A percentile compares a stretch with the other conserved stretches of the same genome.
Conservation (phyloP, 2,888 invertebrate genomes). For the Cheilosia soror region DNA sequence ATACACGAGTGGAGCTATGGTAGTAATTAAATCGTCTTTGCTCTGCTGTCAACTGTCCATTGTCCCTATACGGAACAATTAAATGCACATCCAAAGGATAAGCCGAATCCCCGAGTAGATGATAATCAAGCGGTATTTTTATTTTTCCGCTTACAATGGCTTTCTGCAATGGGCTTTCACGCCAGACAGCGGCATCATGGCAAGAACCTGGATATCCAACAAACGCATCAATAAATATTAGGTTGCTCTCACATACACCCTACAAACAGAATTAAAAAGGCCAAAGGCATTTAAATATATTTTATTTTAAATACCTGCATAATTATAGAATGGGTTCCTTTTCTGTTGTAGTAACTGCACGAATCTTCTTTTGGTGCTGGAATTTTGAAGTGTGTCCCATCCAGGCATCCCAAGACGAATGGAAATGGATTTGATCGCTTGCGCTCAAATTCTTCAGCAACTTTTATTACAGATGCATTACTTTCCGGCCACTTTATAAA, state of each 20-base stretch:
- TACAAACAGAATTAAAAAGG: constrained; percentile 1
- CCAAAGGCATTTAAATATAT: too few species aligned
- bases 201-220: constrained; percentile 6
- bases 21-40: constrained; percentile 9
- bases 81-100: constrained; percentile 10
- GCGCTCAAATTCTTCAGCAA: neutral
- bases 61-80: constrained; percentile 13
- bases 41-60: neutral
- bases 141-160: constrained; percentile 5
- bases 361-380: constrained; percentile 16
- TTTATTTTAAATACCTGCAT: constrained; percentile 2
- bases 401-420: constrained; percentile 13
- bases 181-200: constrained; percentile 13
- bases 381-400: constrained; percentile 25
- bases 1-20: constrained; percentile 1
- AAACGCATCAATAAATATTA: constrained; percentile 13
- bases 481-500: constrained; percentile 1
- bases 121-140: constrained; percentile 7
- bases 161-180: constrained; percentile 13
- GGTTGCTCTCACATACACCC: constrained; percentile 10
- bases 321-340: constrained; percentile 16
- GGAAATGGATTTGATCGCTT: constrained; percentile 14
- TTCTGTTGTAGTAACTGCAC: constrained; percentile 10
- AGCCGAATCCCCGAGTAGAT: constrained; percentile 22
- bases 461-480: neutral